phyloP scores from a whole-genome alignment of 2,113 vertebrate species.

The Aldabrachelys gigantea region DNA sequence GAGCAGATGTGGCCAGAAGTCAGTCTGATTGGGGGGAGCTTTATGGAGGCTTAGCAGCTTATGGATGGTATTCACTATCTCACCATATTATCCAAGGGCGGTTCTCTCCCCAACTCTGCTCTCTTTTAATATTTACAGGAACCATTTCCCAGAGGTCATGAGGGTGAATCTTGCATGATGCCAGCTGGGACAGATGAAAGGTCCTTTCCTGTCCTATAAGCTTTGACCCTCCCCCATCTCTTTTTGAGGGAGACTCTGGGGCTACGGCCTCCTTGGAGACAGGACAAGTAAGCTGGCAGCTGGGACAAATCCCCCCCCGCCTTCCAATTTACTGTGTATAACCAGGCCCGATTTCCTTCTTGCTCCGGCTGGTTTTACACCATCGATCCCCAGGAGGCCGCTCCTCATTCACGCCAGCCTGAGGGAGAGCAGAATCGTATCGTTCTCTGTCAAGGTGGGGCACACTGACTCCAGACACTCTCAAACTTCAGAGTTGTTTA shows the following conservation, averaged over 20 bases:
- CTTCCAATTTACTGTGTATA: neutral
- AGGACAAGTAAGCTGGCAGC: neutral
- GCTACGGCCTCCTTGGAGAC: neutral
- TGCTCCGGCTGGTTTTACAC: neutral
- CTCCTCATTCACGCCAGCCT: neutral
- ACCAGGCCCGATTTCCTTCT: neutral
- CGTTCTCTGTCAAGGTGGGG: neutral
- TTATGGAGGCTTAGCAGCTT: slow-evolving; percentile 57
- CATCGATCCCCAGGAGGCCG: neutral
- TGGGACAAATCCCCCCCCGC: neutral
- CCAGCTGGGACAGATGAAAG: accelerated
- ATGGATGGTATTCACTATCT: neutral
- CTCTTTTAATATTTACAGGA: accelerated
- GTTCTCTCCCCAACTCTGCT: neutral
- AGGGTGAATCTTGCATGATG: neutral
- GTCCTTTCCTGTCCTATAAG: neutral
- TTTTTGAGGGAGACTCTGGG: accelerated
- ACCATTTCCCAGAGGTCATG: neutral
- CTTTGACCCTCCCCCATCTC: neutral
- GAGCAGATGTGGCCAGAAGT: slow-evolving; percentile 62
- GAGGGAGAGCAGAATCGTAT: neutral
- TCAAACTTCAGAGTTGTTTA: neutral
- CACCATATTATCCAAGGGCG: neutral
- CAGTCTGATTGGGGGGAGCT: slow-evolving; percentile 10
- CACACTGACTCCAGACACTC: neutral